phyloP scores from a whole-genome alignment of 2,888 invertebrate genomes.

The Lymantria dispar region DNA sequence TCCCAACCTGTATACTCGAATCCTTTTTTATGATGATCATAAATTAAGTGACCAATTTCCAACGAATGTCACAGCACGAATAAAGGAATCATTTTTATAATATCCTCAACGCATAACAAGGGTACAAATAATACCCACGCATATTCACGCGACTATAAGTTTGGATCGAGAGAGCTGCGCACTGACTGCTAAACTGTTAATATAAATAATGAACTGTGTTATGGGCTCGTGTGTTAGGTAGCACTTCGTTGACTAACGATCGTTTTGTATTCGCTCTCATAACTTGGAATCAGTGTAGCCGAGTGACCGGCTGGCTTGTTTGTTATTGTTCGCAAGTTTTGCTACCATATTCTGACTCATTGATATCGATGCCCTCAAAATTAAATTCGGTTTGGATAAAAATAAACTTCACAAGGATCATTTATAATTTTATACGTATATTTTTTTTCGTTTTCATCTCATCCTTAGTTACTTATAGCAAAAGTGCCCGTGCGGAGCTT shows the following conservation, averaged over 20 bases:
- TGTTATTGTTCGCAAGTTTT: conserved; percentile 40
- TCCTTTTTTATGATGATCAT: conserved; percentile 80
- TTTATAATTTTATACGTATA: conserved; percentile 9
- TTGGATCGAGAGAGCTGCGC: conserved; percentile 67
- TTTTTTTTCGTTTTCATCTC: conserved; percentile 12
- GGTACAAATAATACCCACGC: conserved; percentile 82
- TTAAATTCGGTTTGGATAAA: conserved; percentile 19
- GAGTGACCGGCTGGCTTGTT: conserved; percentile 25
- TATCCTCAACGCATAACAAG: conserved; percentile 81
- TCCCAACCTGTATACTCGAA: conserved; percentile 76
- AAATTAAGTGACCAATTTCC: conserved; percentile 81
- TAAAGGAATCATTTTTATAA: conserved; percentile 83
- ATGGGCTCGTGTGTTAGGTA: conserved; percentile 71
- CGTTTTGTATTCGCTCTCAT: conserved; percentile 64
- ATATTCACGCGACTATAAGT: conserved; percentile 79
- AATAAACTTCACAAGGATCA: conserved; percentile 13
- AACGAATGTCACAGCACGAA: conserved; percentile 79
- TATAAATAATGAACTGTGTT: conserved; percentile 82
- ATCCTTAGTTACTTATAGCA: neutral
- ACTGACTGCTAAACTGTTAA: conserved; percentile 82
- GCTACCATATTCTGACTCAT: conserved; percentile 26
- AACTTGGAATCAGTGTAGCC: conserved; percentile 42
- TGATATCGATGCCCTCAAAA: conserved; percentile 23
- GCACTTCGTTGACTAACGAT: conserved; percentile 74
- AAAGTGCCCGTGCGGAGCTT: no score